Evolutionary conservation across 2,797 vertebrate genomes (phyloP), one percentile per base, ranked within the genome.

Genomic region (Chrysocyon brachyurus): DNA sequence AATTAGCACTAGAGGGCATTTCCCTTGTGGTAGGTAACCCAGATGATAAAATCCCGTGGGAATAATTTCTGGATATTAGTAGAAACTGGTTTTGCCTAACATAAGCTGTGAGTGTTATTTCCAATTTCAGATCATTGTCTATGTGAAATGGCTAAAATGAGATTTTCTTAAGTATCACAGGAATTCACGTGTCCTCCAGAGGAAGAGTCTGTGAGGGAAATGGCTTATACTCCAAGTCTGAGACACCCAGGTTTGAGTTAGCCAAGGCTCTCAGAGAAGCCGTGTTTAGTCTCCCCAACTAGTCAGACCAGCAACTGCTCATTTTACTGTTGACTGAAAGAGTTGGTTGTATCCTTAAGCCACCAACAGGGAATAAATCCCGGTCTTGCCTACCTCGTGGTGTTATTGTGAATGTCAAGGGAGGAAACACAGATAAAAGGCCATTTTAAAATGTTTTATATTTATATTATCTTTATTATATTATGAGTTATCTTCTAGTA

Each of bases 21-120:
- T 96, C 86, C 15, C 16, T 87, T 95, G 87, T 89, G 94, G 89
- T 87, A 86, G 78, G 49, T 89, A 83, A 84, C 46, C 79, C 90
- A 91, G 72, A 61, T 28, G 46, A 49, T 97, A 84, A 97, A 97
- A 91, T 96, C 96, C 82, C 96, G 96, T 97, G 91, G 84, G 79
- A 93, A 90, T 83, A 75, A 92, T 87, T 6, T 12, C 28, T 89
- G 61, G 94, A 46, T 1, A 6, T 64, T 46, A 56, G 89, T 52
- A 77, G 73, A 95, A 94, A 78, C 21, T 64, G 75, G 4, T 7
- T 16, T 1, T 70, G 33, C 36, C 78, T 93, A 68, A 59, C n/a
- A 94, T 96, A 96, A 96, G 31, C 63, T 92, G 87, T 97, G 96
- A 57, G 87, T 87, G 61, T 64, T 91, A 64, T 81, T 96, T 96